Base-by-base conservation (phyloP, 2,888 invertebrate species). In the Hirtodrosophila alboralis region DNA sequence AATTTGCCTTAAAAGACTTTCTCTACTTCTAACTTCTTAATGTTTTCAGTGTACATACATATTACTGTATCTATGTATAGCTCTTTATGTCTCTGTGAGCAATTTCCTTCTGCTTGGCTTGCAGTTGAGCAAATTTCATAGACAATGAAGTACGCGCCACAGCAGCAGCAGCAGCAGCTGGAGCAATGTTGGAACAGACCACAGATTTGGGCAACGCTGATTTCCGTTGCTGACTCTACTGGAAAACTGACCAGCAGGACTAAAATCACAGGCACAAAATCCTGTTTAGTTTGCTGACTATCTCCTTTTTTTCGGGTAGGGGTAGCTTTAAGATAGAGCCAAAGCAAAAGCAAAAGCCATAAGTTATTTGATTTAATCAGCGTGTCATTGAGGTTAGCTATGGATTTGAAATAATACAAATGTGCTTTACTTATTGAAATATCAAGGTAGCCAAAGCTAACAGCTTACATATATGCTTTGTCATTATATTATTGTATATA, bases 61-160 rank as follows among this genome's bases (percentile, higher is more conserved):
- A 23, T 23, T 2, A 7, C 27, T 48, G 33, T 65, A 16, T 23
- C 9, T 26, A 2, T 33, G 33, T 16, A n/a, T 28, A n/a, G 27
- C 9, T 27, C 7, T 9, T 9, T 10, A n/a, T 28, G 28, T 10
- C 16, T 59, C 54, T 71, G 71, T 68, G 70, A 73, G 70, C 81
- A 86, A 86, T 86, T 86, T 86, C 68, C 77, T 84, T 84, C 75
- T 86, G 81, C 86, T 86, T 81, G 81, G 80, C 84, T 86, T 86
- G 81, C 86, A 81, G 57, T 81, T 81, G 81, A 84, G 71, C 79
- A 83, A 79, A 79, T 79, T 79, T 79, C 80, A 85, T 79, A 85
- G 73, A 79, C 79, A 79, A 85, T 79, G 84, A 79, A 78, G 78
- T 76, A 68, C 60, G 62, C 72, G 63, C 65, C 75, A 63, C 66